phyloP scores from a whole-genome alignment of 92 coral and sea anemone species.

The Zoanthus sociatus region DNA sequence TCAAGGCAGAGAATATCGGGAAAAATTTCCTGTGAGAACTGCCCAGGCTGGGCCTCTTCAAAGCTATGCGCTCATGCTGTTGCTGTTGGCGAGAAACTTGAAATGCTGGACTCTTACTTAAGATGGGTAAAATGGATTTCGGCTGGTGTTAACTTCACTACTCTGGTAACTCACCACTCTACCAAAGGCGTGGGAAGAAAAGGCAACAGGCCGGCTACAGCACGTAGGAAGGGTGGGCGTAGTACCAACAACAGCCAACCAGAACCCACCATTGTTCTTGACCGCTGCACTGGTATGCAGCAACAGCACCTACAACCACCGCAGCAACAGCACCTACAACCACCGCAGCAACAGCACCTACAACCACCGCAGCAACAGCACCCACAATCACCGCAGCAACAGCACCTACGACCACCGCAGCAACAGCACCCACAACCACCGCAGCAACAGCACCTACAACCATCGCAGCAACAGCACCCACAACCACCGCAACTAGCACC shows the following conservation, averaged over 20 bases:
- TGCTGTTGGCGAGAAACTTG: slow-evolving; percentile 50
- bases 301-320: background rate
- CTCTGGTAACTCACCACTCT: slow-evolving; percentile 40
- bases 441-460: too few species aligned
- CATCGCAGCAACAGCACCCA: too few species aligned
- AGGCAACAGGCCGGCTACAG: slow-evolving; percentile 36
- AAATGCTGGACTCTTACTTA: slow-evolving; percentile 22
- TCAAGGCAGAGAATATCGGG: slow-evolving; percentile 2
- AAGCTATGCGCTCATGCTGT: slow-evolving; percentile 55
- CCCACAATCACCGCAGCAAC: background rate
- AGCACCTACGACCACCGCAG: background rate
- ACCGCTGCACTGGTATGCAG: slow-evolving; percentile 15
- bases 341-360: background rate
- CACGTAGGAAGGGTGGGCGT: slow-evolving; percentile 27
- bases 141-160: slow-evolving; percentile 40
- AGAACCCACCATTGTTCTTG: slow-evolving; percentile 24
- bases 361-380: background rate
- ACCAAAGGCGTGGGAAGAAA: slow-evolving; percentile 55
- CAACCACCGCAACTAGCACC: background rate
- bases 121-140: slow-evolving; percentile 26
- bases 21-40: slow-evolving; percentile 52
- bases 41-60: slow-evolving; percentile 45
- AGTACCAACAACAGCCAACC: background rate
- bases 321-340: too few species aligned
- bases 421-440: too few species aligned